Evolutionary conservation across 2,888 invertebrate genomes (phyloP), one percentile per base, ranked within the genome.

Genomic region (Ectemnius cavifrons): DNA sequence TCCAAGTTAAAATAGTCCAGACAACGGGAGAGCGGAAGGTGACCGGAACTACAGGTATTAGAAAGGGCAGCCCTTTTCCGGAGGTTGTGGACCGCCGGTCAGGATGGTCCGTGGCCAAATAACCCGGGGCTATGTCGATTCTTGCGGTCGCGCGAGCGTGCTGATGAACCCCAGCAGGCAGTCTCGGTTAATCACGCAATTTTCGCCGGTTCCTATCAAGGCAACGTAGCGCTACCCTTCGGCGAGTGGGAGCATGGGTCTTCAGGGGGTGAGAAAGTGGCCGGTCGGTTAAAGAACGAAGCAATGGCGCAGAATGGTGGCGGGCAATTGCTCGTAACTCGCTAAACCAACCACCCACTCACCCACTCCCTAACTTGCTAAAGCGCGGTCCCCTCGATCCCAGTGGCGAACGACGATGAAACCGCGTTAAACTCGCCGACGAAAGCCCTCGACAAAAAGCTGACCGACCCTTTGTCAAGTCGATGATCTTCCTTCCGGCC

Each of bases 251-350:
- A 70, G 57, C 37, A 37, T 11, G 37, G 68, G 72, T 78, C 76
- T 73, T 76, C 4, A 70, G 77, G 67, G 68, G 75, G 71, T 75
- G 82, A 82, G 82, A 78, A 76, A 76, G 78, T 80, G 73, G 73
- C 80, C 74, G 73, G 79, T 63, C 81, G 79, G 81, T 80, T 77
- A 83, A 83, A 84, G 82, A 85, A 86, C 82, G 82, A 77, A 78
- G 86, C 86, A 87, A 87, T 86, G 87, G 86, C 85, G 85, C 85
- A 84, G 86, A 89, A 88, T 88, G 85, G 87, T 81, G 83, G 80
- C 85, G 86, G 83, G 86, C 87, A 88, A 89, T 89, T 89, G 87
- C 87, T 86, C 87, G 87, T 86, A 85, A 87, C 86, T 85, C 84
- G 84, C 82, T 86, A 86, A 86, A 85, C 84, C 83, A 81, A 83